Conservation (phyloP, 2,888 invertebrate genomes). For the Actias luna region DNA sequence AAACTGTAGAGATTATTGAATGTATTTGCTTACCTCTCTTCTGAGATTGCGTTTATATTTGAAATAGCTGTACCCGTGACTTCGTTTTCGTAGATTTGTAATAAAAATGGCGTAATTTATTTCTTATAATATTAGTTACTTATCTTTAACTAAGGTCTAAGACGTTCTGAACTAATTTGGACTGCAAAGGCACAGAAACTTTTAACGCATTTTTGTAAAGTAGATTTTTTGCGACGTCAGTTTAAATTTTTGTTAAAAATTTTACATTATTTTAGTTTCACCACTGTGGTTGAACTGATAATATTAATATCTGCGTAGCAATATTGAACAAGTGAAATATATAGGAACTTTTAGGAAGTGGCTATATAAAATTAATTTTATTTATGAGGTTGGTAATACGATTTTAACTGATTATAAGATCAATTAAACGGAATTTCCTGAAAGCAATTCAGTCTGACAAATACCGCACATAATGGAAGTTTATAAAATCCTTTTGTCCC, state of each 20-base stretch:
- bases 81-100: neutral
- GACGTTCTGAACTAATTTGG: too few species aligned
- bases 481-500: neutral
- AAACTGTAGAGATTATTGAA: neutral
- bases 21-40: neutral
- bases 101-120: too few species aligned
- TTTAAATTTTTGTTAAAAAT: too few species aligned
- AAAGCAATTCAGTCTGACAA: neutral
- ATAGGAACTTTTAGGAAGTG: neutral
- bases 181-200: too few species aligned
- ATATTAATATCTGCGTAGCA: neutral
- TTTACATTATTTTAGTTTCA: too few species aligned
- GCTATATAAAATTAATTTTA: neutral
- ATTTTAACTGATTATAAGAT: neutral
- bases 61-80: neutral
- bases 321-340: neutral
- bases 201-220: too few species aligned
- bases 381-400: neutral
- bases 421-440: neutral
- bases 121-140: too few species aligned
- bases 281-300: too few species aligned
- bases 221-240: too few species aligned
- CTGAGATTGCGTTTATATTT: too few species aligned
- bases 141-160: too few species aligned
- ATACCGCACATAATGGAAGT: neutral